A percentile compares a stretch with the other conserved stretches of the same genome.
Conservation (phyloP, 2,797 vertebrate genomes). For the Crocidura indochinensis region DNA sequence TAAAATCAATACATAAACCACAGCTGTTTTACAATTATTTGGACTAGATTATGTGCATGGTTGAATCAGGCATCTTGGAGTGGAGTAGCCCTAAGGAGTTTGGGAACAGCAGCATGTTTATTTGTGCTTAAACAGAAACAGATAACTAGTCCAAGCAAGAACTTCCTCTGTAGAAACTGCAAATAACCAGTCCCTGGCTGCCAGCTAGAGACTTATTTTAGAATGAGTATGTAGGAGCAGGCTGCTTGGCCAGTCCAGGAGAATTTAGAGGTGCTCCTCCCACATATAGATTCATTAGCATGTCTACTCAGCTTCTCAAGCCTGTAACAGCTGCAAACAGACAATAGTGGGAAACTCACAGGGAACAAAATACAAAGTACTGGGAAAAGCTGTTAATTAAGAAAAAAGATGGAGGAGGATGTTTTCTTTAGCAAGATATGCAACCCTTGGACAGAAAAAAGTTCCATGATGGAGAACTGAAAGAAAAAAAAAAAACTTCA, state of each 20-base stretch:
- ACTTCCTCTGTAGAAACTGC: slow-evolving; percentile 76
- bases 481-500: slow-evolving; percentile 18
- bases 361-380: slow-evolving; percentile 6
- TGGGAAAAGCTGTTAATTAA: slow-evolving; percentile 74
- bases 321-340: slow-evolving; percentile 77
- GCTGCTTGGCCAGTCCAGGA: slow-evolving; percentile 75
- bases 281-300: slow-evolving; percentile 77
- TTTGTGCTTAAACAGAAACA: slow-evolving; percentile 81
- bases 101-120: slow-evolving; percentile 62
- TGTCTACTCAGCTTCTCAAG: slow-evolving; percentile 75
- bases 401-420: slow-evolving; percentile 68
- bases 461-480: slow-evolving; percentile 38
- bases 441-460: slow-evolving; percentile 52
- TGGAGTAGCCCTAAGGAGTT: slow-evolving; percentile 54
- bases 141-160: slow-evolving; percentile 79
- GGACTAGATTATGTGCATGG: not conserved
- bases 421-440: slow-evolving; percentile 66
- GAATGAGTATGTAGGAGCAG: slow-evolving; percentile 76
- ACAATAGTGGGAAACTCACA: slow-evolving; percentile 79
- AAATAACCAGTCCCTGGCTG: slow-evolving; percentile 78
- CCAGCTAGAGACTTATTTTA: slow-evolving; percentile 82
- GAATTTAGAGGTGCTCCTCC: slow-evolving; percentile 75
- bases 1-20: slow-evolving; percentile 36
- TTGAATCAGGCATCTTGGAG: slow-evolving; percentile 54
- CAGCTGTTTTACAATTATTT: slow-evolving; percentile 59